Evolutionary conservation across 2,888 invertebrate species (phyloP).

Genomic region (Tetragonisca angustula): DNA sequence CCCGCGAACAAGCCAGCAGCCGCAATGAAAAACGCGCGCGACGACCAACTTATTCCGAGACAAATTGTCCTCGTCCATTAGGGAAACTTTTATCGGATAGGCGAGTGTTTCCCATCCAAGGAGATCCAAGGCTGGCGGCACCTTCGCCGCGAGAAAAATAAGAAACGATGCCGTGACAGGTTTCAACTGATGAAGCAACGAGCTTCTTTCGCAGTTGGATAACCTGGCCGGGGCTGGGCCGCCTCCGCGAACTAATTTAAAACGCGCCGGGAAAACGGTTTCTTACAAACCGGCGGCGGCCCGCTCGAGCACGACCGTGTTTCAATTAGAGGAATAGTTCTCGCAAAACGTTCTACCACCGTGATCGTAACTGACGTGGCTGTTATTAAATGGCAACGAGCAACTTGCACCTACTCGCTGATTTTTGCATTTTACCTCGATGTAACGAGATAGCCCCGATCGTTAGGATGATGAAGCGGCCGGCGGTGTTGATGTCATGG

Average conservation of each 20-base stretch:
- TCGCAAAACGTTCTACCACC: neutral
- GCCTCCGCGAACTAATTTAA: conserved; percentile 58
- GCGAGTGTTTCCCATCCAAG: neutral
- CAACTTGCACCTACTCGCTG: neutral
- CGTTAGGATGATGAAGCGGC: neutral
- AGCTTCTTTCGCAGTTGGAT: conserved; percentile 19
- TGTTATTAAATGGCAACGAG: conserved; percentile 22
- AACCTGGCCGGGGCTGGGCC: conserved; percentile 1
- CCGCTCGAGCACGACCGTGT: neutral
- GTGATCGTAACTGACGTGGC: conserved; percentile 21
- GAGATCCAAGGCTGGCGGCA: conserved; percentile 15
- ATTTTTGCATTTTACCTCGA: conserved; percentile 7
- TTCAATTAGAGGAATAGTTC: conserved; percentile 39
- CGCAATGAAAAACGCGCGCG: too few species aligned
- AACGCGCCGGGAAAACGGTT: conserved; percentile 35
- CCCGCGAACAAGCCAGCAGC: too few species aligned
- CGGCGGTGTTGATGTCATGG: rapidly evolving
- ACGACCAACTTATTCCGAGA: too few species aligned
- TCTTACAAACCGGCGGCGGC: conserved; percentile 2
- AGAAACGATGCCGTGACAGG: conserved; percentile 54
- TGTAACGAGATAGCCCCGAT: neutral
- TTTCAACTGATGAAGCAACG: conserved; percentile 21
- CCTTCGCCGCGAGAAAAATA: conserved; percentile 70
- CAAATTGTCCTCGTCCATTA: too few species aligned
- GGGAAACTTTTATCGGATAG: too few species aligned